Conservation (phyloP, 1,140 invertebrate genomes). For the Drosophila leontia region DNA sequence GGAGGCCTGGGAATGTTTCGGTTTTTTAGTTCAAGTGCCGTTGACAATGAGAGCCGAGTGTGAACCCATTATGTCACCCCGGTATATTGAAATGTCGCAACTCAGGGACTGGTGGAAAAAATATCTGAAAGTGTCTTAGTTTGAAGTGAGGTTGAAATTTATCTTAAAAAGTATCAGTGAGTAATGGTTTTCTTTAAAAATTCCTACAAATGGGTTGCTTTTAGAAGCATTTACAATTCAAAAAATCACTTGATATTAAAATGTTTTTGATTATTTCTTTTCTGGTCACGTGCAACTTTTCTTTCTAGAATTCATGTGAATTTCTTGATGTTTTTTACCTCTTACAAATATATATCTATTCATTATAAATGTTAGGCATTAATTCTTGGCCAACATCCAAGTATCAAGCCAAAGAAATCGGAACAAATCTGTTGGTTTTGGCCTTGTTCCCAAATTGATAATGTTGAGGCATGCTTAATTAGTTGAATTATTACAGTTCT, state of each 20-base stretch:
- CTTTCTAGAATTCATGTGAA: neutral
- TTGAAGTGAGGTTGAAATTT: neutral
- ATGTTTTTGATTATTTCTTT: neutral
- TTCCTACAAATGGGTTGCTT: neutral
- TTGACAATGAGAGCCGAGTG: constrained; percentile 9
- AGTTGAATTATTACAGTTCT: constrained; percentile 31
- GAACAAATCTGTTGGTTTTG: constrained; percentile 32
- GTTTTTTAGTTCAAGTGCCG: constrained; percentile 13
- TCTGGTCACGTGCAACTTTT: constrained; percentile 19
- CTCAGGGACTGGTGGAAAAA: neutral
- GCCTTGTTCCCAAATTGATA: constrained; percentile 49
- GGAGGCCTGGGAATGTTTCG: constrained; percentile 19
- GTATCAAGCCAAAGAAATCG: constrained; percentile 13
- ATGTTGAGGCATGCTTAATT: constrained; percentile 40
- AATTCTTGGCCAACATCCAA: constrained; percentile 35
- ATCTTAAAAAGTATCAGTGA: neutral
- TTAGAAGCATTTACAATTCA: neutral
- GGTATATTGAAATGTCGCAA: constrained; percentile 1
- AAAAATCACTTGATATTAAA: constrained; percentile 3
- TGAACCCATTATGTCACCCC: constrained; percentile 36
- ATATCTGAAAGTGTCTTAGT: constrained; percentile 7
- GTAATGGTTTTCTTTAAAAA: neutral
- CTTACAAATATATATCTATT: neutral
- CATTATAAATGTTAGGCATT: constrained; percentile 29
- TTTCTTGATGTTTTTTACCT: constrained; percentile 7